A percentile compares a stretch with the other conserved stretches of the same genome.
Evolutionary conservation across 2,888 invertebrate genomes (phyloP).

Genomic region (Dichetophora obliterata): DNA sequence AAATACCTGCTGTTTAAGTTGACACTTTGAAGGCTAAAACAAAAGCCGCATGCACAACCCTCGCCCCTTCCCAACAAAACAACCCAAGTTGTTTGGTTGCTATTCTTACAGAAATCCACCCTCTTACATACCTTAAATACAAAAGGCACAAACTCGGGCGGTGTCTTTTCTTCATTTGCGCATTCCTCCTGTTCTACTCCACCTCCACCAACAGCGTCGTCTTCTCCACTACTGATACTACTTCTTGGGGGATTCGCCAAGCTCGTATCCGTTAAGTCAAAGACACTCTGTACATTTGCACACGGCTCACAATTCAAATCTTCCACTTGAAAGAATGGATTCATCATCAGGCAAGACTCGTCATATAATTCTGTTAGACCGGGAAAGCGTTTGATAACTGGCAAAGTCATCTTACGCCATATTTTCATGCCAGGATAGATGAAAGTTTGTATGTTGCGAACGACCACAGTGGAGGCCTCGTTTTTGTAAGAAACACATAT

Average conservation of each 20-base stretch:
- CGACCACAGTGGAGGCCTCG: constrained; percentile 75
- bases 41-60: not conserved
- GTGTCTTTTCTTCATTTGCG: constrained; percentile 43
- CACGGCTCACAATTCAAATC: constrained; percentile 91
- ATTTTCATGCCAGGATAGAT: constrained; percentile 85
- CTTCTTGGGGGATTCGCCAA: not conserved
- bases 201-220: not conserved
- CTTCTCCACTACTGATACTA: not conserved
- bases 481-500: constrained; percentile 72
- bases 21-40: not conserved
- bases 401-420: constrained; percentile 80
- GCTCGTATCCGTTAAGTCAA: constrained; percentile 71
- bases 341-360: constrained; percentile 86
- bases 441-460: constrained; percentile 82
- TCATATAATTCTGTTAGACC: constrained; percentile 83
- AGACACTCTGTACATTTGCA: constrained; percentile 77
- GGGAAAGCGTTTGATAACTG: constrained; percentile 82
- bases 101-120: no score
- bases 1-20: no score
- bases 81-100: not conserved
- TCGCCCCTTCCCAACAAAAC: no score
- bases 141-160: constrained; percentile 70
- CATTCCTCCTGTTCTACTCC: not conserved
- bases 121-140: constrained; percentile 72
- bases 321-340: constrained; percentile 85